phyloP scores from a whole-genome alignment of 1,140 invertebrate genomes.

The Condylostylus longicornis region DNA sequence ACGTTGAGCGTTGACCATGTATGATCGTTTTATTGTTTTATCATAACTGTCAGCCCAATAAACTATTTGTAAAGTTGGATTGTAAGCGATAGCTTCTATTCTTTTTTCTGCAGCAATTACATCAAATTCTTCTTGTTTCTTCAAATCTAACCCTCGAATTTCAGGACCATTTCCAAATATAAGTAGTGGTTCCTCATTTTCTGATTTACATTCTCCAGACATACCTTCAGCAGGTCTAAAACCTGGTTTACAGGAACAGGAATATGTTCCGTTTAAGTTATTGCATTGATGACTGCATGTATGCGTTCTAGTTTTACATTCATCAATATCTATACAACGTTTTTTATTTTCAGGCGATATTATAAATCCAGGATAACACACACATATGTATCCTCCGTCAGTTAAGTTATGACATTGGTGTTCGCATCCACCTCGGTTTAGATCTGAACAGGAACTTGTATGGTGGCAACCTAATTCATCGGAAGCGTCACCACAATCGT shows the following conservation, averaged over 20 bases:
- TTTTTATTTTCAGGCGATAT: constrained; percentile 59
- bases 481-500: constrained; percentile 52
- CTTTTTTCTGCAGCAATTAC: constrained; percentile 70
- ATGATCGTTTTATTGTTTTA: constrained; percentile 79
- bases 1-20: constrained; percentile 70
- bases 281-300: constrained; percentile 83
- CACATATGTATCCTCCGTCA: constrained; percentile 72
- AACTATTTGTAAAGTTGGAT: constrained; percentile 61
- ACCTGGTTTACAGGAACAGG: constrained; percentile 72
- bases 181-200: constrained; percentile 46
- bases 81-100: constrained; percentile 78
- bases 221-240: constrained; percentile 58
- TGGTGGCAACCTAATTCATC: constrained; percentile 84
- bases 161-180: constrained; percentile 71
- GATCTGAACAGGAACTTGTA: constrained; percentile 52
- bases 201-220: constrained; percentile 66
- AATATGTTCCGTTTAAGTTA: constrained; percentile 82
- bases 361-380: constrained; percentile 73
- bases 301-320: constrained; percentile 68
- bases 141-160: constrained; percentile 58
- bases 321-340: constrained; percentile 75
- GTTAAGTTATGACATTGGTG: constrained; percentile 79
- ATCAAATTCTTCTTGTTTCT: constrained; percentile 51
- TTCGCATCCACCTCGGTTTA: constrained; percentile 70
- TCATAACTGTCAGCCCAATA: constrained; percentile 89